Conservation (phyloP, 2,797 vertebrate genomes). For the Melanotaenia pygmaea region DNA sequence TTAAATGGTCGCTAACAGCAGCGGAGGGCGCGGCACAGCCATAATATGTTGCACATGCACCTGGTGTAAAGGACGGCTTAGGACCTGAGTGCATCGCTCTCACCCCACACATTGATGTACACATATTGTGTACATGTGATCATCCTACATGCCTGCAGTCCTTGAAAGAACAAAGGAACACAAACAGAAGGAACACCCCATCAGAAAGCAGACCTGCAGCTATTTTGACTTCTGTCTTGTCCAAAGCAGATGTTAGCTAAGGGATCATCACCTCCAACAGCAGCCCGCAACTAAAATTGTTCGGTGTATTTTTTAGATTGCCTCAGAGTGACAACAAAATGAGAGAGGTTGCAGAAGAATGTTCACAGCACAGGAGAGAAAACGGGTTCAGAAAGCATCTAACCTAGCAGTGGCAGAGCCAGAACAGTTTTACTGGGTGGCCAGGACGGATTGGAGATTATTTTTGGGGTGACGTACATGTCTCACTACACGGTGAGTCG, state of each 20-base stretch:
- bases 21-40: too few species aligned
- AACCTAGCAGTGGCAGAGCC: neutral
- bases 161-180: neutral
- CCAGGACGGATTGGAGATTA: too few species aligned
- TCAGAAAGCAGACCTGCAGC: too few species aligned
- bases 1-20: too few species aligned
- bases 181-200: neutral
- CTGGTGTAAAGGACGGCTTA: too few species aligned
- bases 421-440: too few species aligned
- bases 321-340: neutral
- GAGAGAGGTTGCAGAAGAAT: neutral
- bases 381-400: neutral
- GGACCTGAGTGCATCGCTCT: too few species aligned
- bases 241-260: neutral
- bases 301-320: neutral
- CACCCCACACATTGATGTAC: neutral
- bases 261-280: neutral
- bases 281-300: neutral
- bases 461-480: too few species aligned
- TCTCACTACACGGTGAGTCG: too few species aligned
- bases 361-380: neutral
- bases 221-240: neutral
- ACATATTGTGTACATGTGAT: neutral
- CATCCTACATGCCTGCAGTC: neutral
- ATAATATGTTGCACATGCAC: too few species aligned